Evolutionary conservation across 2,113 vertebrate species (phyloP), one percentile per base, ranked within the genome.

Genomic region (Petrocephalus zakoni): DNA sequence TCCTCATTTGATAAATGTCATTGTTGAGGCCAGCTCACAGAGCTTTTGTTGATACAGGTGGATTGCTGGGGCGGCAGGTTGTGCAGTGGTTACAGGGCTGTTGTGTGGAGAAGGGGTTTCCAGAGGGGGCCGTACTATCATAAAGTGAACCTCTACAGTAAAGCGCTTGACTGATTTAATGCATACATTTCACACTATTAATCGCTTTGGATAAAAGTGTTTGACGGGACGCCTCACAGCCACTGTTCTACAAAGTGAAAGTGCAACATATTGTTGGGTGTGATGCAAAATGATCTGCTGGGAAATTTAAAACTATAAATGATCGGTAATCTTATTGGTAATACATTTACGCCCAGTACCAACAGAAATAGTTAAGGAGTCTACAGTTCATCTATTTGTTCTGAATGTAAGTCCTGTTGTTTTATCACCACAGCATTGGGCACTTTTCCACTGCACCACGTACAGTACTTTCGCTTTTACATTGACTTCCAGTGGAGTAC

Each of bases 31-130:
- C 46, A 5, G 46, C 17, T 21, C 34, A 42, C 72, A 78, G 37
- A 47, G 81, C 46, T 22, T 83, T 83, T 83, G 37, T 83, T 83
- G 81, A 83, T 49, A n/a, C 81, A 83, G 81, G 81, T 83, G 46
- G 22, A 49, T 46, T 49, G 46, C 81, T n/a, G 37, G 81, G 81
- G 81, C 22, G 13, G 81, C 81, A 83, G 34, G 72, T 78, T 37
- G 53, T 13, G 53, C 17, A 19, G 10, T 55, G 53, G 53, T 17
- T 55, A 55, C 53, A 6, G 17, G 13, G 61, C 21, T 22, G 78
- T 82, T 81, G 46, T 83, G 37, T n/a, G 78, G 5, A 22, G 46
- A 83, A 19, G 17, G 42, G 46, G 37, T 22, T 49, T 47, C 46
- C n/a, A 68, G 8, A 3, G 37, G 2, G 37, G 21, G 46, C 42